A percentile compares a stretch with the other conserved stretches of the same genome.
Evolutionary conservation across 2,113 vertebrate genomes (phyloP).

Genomic region (Dermatemys mawii): DNA sequence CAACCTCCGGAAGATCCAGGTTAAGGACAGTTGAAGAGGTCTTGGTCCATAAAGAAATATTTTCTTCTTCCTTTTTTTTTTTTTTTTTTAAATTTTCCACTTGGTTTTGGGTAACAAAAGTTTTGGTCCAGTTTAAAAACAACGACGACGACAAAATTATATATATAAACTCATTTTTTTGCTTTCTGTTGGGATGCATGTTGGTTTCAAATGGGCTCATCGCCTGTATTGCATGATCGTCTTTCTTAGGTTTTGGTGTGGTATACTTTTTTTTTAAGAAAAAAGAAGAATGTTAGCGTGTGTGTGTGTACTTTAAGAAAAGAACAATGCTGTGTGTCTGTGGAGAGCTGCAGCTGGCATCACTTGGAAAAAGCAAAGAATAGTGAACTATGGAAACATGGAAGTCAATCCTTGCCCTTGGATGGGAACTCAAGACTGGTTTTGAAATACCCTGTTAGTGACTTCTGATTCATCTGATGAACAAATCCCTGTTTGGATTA

Average conservation of each 20-base stretch:
- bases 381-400: neutral
- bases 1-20: constrained; percentile 74
- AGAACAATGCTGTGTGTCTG: neutral
- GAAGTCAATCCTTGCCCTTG: constrained; percentile 15
- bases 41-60: constrained; percentile 77
- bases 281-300: neutral
- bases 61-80: constrained; percentile 46
- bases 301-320: neutral
- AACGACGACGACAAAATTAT: constrained; percentile 63
- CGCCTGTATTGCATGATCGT: constrained; percentile 70
- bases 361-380: constrained; percentile 43
- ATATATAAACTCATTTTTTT: constrained; percentile 63
- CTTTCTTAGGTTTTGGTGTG: constrained; percentile 71
- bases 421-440: constrained; percentile 36
- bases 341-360: constrained; percentile 48
- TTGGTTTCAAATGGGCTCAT: constrained; percentile 48
- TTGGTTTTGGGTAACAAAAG: constrained; percentile 71
- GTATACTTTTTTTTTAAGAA: constrained; percentile 8
- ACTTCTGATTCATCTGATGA: constrained; percentile 64
- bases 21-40: constrained; percentile 68
- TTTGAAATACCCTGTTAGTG: constrained; percentile 76
- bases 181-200: constrained; percentile 59
- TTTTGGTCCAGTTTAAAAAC: constrained; percentile 77
- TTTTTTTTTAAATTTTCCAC: constrained; percentile 6
- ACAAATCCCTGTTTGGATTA: constrained; percentile 71